Evolutionary conservation across 2,888 invertebrate genomes (phyloP).

Genomic region (Pollenia griseotomentosa): DNA sequence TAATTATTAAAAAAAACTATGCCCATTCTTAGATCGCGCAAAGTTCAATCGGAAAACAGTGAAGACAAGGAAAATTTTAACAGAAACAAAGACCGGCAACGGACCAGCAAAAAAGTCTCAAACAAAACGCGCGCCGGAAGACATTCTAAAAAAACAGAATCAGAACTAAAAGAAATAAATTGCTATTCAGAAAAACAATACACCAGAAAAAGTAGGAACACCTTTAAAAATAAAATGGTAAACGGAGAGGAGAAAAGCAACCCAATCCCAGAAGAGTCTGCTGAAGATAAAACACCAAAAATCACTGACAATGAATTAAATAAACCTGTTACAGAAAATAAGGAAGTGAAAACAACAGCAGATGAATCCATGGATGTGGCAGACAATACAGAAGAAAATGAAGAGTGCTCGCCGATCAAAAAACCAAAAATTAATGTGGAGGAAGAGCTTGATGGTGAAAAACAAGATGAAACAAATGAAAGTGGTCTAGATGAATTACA

Average conservation of each 20-base stretch:
- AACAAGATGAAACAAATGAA: background rate
- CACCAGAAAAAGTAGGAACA: background rate
- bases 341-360: background rate
- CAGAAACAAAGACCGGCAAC: background rate
- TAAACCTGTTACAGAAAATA: background rate
- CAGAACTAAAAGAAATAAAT: constrained; percentile 28
- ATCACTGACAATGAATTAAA: background rate
- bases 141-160: background rate
- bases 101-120: background rate
- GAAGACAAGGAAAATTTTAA: constrained; percentile 18
- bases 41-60: background rate
- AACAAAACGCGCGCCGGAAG: constrained; percentile 42
- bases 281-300: background rate
- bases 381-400: constrained; percentile 11
- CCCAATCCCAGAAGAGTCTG: background rate
- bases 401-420: constrained; percentile 32
- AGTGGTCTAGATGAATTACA: background rate
- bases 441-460: background rate
- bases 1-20: constrained; percentile 21
- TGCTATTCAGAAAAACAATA: background rate
- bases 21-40: constrained; percentile 45
- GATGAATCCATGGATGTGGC: constrained; percentile 11
- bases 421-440: constrained; percentile 14
- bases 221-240: constrained; percentile 14
- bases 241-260: background rate